These are phyloP conservation scores for Aporophyla lueneburgensis DNA, from an alignment of 2,888 invertebrate genomes.

Conservation along the genomic window DNA sequence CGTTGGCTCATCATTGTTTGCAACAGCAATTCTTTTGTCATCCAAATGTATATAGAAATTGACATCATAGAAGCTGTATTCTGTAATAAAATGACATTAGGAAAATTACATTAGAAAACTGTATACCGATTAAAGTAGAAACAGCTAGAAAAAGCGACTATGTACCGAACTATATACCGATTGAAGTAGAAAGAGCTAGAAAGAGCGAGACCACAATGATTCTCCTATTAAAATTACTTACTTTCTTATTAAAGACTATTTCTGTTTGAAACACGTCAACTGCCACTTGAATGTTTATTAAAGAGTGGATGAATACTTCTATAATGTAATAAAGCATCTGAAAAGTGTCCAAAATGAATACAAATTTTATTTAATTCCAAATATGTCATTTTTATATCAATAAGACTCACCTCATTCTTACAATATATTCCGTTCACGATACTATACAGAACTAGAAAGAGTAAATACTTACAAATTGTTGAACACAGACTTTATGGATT, in stretches of 20 bases:
- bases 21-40: conserved; percentile 8
- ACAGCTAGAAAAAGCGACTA: neutral
- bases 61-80: neutral
- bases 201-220: neutral
- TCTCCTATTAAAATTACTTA: neutral
- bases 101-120: neutral
- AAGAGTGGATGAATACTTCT: conserved; percentile 30
- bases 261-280: neutral
- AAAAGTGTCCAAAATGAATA: neutral
- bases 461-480: no score
- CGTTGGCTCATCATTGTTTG: conserved; percentile 17
- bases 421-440: no score
- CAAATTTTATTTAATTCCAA: neutral
- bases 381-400: neutral
- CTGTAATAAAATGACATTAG: neutral
- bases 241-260: neutral
- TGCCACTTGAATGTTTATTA: conserved; percentile 17
- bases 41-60: conserved; percentile 4
- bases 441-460: no score
- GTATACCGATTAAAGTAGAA: neutral
- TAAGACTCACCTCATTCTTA: no score
- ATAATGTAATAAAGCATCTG: conserved; percentile 31
- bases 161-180: no score
- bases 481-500: no score
- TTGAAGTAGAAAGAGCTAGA: no score